A percentile compares a stretch with the other conserved stretches of the same genome.
Conservation (phyloP, 2,888 invertebrate genomes). For the Parasteatoda lunata region DNA sequence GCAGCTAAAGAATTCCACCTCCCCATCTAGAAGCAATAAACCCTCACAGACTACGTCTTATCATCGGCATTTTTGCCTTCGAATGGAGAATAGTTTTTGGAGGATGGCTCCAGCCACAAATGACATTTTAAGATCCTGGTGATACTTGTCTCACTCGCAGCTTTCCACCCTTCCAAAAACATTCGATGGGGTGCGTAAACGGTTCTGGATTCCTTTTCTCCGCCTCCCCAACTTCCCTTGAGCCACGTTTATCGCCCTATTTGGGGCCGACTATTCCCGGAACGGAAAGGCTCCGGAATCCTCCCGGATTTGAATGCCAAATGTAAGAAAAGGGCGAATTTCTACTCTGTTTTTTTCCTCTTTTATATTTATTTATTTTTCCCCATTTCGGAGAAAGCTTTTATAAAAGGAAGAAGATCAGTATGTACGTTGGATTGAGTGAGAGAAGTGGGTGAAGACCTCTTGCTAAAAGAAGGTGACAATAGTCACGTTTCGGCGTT, state of each 20-base stretch:
- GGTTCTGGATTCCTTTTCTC: conserved; percentile 21
- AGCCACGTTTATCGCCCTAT: conserved; percentile 46
- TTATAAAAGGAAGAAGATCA: conserved; percentile 2
- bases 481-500: not conserved
- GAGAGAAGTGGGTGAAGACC: too few species aligned
- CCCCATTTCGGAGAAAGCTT: conserved; percentile 23
- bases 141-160: conserved; percentile 30
- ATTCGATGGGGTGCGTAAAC: conserved; percentile 51
- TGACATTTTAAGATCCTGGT: conserved; percentile 52
- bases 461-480: not conserved
- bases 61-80: not conserved
- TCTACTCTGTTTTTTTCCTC: not conserved
- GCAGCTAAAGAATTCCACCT: not conserved
- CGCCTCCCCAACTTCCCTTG: not conserved
- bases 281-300: conserved; percentile 37
- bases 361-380: conserved; percentile 1
- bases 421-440: too few species aligned
- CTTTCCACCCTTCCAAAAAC: conserved; percentile 25
- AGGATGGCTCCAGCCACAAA: conserved; percentile 36
- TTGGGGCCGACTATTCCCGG: conserved; percentile 37
- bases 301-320: conserved; percentile 54
- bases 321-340: conserved; percentile 15
- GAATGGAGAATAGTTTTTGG: not conserved
- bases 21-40: conserved; percentile 44
- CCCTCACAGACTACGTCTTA: not conserved